phyloP scores from a whole-genome alignment of 2,113 vertebrate species.

The Gallinago paraguaiae region DNA sequence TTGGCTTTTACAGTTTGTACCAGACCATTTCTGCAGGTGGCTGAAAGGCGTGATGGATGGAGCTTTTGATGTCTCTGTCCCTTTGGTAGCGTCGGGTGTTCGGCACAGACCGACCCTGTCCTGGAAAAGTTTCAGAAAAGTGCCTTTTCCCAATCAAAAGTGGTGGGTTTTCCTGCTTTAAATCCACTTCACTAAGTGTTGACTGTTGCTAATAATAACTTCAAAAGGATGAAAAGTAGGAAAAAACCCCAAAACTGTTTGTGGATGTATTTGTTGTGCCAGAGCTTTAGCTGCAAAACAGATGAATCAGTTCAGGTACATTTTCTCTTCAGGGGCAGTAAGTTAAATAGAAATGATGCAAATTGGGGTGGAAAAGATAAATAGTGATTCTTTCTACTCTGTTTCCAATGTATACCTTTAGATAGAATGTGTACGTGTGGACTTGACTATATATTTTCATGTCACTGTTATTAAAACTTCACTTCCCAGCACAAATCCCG shows the following conservation, averaged over 20 bases:
- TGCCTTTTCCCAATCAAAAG: fast-evolving
- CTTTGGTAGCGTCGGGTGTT: fast-evolving
- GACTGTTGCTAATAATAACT: neutral
- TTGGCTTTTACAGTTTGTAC: neutral
- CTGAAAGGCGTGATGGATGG: neutral
- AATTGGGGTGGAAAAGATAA: neutral
- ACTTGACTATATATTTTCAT: fast-evolving
- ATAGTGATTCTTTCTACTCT: neutral
- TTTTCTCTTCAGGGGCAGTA: neutral
- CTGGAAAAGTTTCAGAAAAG: neutral
- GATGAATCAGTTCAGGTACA: neutral
- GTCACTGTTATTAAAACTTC: neutral
- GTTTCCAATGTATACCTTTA: neutral
- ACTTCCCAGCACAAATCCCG: neutral
- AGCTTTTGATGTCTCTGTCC: neutral
- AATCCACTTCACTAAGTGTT: too few relatives aligned
- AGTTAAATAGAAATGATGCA: neutral
- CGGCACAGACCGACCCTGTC: neutral
- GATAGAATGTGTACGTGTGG: fast-evolving
- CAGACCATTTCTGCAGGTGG: neutral
- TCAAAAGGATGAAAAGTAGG: neutral
- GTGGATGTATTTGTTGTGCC: neutral
- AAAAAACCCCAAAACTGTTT: neutral
- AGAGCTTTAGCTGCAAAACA: neutral
- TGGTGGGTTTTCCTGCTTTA: neutral